These are phyloP conservation scores for Diadophis punctatus DNA, from an alignment of 2,113 vertebrate genomes.

Conservation along the genomic window DNA sequence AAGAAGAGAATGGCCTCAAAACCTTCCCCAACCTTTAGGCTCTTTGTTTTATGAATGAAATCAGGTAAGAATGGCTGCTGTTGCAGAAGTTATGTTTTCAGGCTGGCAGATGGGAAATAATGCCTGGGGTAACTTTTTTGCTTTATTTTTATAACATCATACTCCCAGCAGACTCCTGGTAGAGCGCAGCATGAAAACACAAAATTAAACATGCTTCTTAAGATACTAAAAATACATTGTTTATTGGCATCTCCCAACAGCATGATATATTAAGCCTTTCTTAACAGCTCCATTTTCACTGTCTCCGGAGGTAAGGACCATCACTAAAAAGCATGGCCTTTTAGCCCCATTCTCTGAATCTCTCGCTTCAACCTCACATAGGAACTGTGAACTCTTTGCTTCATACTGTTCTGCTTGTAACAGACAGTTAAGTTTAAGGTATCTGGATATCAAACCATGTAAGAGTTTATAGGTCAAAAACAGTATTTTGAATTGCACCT, in stretches of 20 bases:
- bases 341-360: not conserved
- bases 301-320: not conserved
- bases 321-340: not conserved
- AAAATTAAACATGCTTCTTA: not conserved
- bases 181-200: not conserved
- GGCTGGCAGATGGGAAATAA: not conserved
- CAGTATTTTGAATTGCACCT: not conserved
- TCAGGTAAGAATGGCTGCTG: constrained; percentile 37
- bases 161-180: not conserved
- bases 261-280: not conserved
- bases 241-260: not conserved
- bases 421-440: not conserved
- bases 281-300: not conserved
- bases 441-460: not conserved
- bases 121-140: not conserved
- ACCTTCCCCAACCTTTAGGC: not conserved
- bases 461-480: not conserved
- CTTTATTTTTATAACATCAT: not conserved
- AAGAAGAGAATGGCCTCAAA: not conserved
- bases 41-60: constrained; percentile 42
- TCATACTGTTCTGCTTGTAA: not conserved
- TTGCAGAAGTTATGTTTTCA: not conserved
- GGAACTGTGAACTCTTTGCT: not conserved
- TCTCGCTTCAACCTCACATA: not conserved
- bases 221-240: not conserved